A percentile compares a stretch with the other conserved stretches of the same genome.
phyloP scores from a whole-genome alignment of 2,888 invertebrate species.

The Azorinus chamasolen region DNA sequence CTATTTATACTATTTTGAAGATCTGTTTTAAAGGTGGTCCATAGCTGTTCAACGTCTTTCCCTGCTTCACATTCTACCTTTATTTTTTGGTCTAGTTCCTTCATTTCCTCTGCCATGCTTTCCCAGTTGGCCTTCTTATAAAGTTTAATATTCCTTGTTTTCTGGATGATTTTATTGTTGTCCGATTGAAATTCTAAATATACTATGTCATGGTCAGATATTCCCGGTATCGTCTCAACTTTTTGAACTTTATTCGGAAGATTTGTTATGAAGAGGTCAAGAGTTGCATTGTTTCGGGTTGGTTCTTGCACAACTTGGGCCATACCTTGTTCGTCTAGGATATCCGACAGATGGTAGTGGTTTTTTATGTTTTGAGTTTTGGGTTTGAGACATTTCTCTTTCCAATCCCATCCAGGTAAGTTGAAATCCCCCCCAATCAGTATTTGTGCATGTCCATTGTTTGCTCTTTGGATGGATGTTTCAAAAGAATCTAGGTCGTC shows the following conservation, averaged over 20 bases:
- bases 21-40: too few relatives aligned
- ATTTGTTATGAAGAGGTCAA: constrained; percentile 54
- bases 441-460: constrained; percentile 1
- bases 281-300: constrained; percentile 42
- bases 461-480: background rate
- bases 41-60: background rate
- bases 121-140: constrained; percentile 21
- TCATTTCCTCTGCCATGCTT: constrained; percentile 6
- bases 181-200: background rate
- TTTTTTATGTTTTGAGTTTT: too few relatives aligned
- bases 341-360: too few relatives aligned
- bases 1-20: too few relatives aligned
- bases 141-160: constrained; percentile 11
- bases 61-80: background rate
- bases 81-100: background rate
- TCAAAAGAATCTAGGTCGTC: background rate
- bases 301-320: constrained; percentile 44
- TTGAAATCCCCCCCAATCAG: background rate
- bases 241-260: constrained; percentile 7
- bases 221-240: constrained; percentile 21
- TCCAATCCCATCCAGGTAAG: too few relatives aligned
- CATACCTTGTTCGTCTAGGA: constrained; percentile 47
- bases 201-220: constrained; percentile 27
- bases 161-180: background rate
- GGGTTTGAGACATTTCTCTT: too few relatives aligned